These are phyloP conservation scores for Catocala sponsa DNA, from an alignment of 2,888 invertebrate genomes.

Conservation along the genomic window DNA sequence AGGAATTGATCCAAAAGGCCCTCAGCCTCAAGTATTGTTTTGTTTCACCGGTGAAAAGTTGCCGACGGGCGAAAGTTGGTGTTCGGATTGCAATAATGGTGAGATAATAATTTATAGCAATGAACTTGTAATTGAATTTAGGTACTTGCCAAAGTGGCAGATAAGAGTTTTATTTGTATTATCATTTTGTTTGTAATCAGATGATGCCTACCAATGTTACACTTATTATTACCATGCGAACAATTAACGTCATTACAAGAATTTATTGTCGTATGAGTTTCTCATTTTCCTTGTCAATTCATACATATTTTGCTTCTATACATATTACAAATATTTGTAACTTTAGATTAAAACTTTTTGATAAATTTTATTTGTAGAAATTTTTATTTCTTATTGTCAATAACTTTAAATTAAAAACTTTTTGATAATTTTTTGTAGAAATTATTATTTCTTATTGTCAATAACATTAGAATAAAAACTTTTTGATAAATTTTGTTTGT, in stretches of 20 bases:
- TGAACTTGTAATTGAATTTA: too few relatives aligned
- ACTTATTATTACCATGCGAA: too few relatives aligned
- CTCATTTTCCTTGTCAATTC: not conserved
- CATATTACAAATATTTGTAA: too few relatives aligned
- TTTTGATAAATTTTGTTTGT: too few relatives aligned
- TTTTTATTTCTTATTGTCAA: not conserved
- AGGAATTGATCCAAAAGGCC: conserved; percentile 77
- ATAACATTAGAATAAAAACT: too few relatives aligned
- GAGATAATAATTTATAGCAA: conserved; percentile 51
- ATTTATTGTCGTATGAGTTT: not conserved
- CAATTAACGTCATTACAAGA: too few relatives aligned
- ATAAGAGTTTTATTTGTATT: not conserved
- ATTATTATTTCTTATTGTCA: too few relatives aligned
- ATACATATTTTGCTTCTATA: too few relatives aligned
- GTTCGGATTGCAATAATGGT: conserved; percentile 96
- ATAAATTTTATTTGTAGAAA: too few relatives aligned
- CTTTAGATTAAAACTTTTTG: too few relatives aligned
- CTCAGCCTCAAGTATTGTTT: conserved; percentile 77
- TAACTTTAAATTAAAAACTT: too few relatives aligned
- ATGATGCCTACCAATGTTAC: not conserved
- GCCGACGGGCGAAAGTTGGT: conserved; percentile 93
- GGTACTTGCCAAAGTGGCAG: not conserved
- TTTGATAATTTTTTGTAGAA: too few relatives aligned
- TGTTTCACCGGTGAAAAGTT: conserved; percentile 91
- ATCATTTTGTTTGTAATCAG: not conserved